These are phyloP conservation scores for Meles meles DNA, from an alignment of 2,113 vertebrate species.

Conservation along the genomic window DNA sequence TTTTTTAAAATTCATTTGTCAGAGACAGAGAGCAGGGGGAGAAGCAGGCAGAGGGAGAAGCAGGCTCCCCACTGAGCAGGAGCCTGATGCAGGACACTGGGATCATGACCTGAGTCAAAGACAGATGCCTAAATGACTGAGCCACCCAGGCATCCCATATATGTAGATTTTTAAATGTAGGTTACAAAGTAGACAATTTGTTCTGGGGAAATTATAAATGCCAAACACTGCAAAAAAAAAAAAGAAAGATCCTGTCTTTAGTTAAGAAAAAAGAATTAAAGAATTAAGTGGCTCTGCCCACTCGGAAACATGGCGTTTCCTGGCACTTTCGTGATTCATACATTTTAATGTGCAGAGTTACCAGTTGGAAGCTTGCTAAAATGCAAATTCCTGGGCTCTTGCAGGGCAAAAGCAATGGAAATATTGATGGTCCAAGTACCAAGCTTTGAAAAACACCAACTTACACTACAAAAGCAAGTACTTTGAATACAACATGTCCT, in stretches of 20 bases:
- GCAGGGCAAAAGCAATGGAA: neutral
- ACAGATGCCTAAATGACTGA: neutral
- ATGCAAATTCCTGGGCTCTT: slow-evolving; percentile 12
- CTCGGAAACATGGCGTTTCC: neutral
- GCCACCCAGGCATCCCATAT: neutral
- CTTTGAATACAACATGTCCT: slow-evolving; percentile 11
- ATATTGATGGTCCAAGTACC: neutral
- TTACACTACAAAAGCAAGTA: slow-evolving; percentile 19
- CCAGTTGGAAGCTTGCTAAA: neutral
- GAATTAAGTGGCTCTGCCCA: neutral
- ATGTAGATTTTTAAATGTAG: neutral
- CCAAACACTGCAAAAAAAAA: neutral
- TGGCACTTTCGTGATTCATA: neutral
- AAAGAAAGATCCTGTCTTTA: neutral
- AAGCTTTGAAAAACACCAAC: neutral
- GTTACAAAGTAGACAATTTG: neutral
- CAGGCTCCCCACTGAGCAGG: neutral
- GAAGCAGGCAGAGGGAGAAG: neutral
- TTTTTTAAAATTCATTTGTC: neutral
- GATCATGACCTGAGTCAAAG: neutral
- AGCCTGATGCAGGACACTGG: neutral
- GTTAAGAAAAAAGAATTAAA: neutral
- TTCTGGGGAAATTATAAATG: slow-evolving; percentile 46
- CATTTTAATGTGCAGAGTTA: slow-evolving; percentile 14
- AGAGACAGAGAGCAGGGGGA: neutral